Conservation (phyloP, 2,113 vertebrate genomes). For the Rhombomys opimus region DNA sequence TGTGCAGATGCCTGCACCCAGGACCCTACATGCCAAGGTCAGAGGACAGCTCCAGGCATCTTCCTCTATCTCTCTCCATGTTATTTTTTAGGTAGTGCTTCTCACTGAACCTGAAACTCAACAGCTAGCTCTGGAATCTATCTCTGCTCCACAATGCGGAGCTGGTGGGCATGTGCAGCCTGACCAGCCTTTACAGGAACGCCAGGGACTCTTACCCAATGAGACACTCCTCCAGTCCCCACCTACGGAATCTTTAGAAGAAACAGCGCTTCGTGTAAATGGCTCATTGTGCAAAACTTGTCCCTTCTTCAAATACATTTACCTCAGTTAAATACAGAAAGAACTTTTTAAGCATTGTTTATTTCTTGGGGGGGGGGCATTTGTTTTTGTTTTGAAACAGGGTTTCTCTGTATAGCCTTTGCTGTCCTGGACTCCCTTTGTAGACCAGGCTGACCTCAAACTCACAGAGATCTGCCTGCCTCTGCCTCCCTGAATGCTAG, state of each 20-base stretch:
- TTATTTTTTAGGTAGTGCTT: neutral
- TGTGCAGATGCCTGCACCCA: neutral
- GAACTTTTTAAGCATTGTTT: neutral
- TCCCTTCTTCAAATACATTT: neutral
- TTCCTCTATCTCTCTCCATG: neutral
- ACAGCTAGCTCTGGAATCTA: neutral
- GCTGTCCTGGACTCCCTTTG: too few species aligned
- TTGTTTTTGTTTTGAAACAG: too few species aligned
- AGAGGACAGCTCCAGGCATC: neutral
- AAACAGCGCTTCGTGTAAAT: neutral
- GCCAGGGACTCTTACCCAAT: neutral
- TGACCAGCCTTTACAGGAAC: neutral
- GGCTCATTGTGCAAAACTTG: neutral
- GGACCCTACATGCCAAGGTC: neutral
- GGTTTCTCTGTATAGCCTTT: too few species aligned
- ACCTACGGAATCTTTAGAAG: neutral
- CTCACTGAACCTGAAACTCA: too few species aligned
- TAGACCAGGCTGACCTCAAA: too few species aligned
- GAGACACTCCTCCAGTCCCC: neutral
- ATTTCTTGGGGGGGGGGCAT: neutral
- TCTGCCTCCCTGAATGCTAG: too few species aligned
- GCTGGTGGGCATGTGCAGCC: neutral
- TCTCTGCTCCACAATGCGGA: neutral
- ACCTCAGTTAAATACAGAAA: neutral
- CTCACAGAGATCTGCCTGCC: too few species aligned